phyloP scores from a whole-genome alignment of 2,113 vertebrate genomes.

The Excalfactoria chinensis region DNA sequence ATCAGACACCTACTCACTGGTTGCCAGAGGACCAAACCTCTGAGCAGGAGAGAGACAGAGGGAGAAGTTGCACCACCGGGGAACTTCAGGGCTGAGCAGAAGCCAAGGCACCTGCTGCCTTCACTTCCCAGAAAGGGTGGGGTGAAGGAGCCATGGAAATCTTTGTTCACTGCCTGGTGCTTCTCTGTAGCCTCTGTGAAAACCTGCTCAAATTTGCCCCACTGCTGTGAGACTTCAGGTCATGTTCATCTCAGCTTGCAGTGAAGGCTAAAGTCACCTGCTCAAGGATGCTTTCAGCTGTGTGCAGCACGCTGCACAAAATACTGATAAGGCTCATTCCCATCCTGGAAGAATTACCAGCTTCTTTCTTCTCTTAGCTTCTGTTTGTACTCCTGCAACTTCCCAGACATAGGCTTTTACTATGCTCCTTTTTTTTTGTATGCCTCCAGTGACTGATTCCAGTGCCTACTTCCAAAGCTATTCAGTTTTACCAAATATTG shows the following conservation, averaged over 20 bases:
- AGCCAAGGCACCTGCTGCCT: conserved; percentile 3
- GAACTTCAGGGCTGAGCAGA: conserved; percentile 10
- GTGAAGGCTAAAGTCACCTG: background rate
- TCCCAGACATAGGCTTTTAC: background rate
- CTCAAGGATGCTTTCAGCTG: background rate
- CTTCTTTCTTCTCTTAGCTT: background rate
- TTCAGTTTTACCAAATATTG: background rate
- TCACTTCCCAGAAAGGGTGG: background rate
- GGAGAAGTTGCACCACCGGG: background rate
- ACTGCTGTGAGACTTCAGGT: background rate
- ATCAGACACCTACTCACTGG: conserved; percentile 53
- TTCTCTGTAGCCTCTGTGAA: background rate
- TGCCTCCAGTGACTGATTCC: background rate
- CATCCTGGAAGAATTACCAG: background rate
- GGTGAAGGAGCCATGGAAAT: conserved; percentile 2
- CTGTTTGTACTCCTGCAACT: background rate
- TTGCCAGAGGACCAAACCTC: conserved; percentile 65
- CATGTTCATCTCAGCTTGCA: background rate
- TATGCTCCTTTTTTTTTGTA: background rate
- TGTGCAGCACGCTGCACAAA: background rate
- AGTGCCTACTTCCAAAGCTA: background rate
- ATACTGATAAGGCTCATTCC: background rate
- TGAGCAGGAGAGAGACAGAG: conserved; percentile 58
- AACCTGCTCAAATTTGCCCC: background rate
- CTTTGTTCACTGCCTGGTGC: background rate